phyloP scores from a whole-genome alignment of 2,113 vertebrate species.

The Upupa epops region DNA sequence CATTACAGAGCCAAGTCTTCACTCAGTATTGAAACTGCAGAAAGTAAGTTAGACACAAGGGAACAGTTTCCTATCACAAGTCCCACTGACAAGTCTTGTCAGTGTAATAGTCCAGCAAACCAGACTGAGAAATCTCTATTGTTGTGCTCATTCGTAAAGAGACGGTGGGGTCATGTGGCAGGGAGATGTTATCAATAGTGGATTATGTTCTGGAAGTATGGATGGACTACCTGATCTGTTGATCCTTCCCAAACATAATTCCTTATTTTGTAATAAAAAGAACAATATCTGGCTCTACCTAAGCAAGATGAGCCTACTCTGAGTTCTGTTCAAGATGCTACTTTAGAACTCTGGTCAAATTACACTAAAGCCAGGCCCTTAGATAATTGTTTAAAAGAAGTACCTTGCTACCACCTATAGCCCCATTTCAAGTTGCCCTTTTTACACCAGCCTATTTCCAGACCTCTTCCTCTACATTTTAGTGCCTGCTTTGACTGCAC shows the following conservation, averaged over 20 bases:
- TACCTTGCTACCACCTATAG: background rate
- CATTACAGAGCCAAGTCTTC: background rate
- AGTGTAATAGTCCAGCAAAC: background rate
- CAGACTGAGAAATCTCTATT: background rate
- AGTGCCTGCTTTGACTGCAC: background rate
- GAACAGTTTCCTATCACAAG: background rate
- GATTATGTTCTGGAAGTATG: background rate
- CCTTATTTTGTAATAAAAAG: background rate
- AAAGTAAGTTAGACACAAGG: background rate
- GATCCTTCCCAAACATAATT: background rate
- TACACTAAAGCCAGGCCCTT: background rate
- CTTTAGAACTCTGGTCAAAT: background rate
- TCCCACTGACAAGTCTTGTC: background rate
- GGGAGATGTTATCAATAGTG: accelerated
- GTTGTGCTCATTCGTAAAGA: background rate
- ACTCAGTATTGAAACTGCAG: background rate
- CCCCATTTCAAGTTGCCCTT: background rate
- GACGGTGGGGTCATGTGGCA: background rate
- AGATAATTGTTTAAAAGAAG: background rate
- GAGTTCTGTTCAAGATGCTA: background rate
- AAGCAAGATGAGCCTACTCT: background rate
- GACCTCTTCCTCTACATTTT: background rate
- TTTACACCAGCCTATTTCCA: background rate
- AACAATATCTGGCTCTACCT: background rate
- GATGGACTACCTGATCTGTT: background rate